A percentile compares a stretch with the other conserved stretches of the same genome.
phyloP scores from a whole-genome alignment of 2,797 vertebrate species.

The Rhabdomys pumilio region DNA sequence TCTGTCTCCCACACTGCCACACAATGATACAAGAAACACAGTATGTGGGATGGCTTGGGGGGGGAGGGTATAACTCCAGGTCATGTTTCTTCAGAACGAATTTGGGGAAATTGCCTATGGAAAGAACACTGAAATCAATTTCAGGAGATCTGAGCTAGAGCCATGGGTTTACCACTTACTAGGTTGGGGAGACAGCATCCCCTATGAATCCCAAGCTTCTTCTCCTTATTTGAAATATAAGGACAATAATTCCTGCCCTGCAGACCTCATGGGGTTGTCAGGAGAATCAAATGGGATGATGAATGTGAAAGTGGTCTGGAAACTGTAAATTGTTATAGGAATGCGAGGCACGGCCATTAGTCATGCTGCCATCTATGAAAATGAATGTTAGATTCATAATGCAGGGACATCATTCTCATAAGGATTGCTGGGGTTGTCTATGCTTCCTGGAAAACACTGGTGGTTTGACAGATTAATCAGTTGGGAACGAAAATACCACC shows the following conservation, averaged over 20 bases:
- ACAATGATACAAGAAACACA: neutral
- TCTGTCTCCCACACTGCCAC: neutral
- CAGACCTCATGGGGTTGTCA: conserved; percentile 71
- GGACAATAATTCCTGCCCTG: conserved; percentile 69
- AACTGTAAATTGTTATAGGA: conserved; percentile 83
- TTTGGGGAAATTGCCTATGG: conserved; percentile 44
- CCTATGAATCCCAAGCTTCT: conserved; percentile 47
- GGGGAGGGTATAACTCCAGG: neutral
- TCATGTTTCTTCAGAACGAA: conserved; percentile 15
- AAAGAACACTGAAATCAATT: conserved; percentile 51
- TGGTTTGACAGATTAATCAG: conserved; percentile 74
- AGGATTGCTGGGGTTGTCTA: conserved; percentile 44
- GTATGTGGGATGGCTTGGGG: conserved; percentile 14
- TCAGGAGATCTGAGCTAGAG: neutral
- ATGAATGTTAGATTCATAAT: conserved; percentile 79
- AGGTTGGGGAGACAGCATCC: neutral
- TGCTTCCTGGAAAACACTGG: conserved; percentile 67
- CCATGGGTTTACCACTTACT: conserved; percentile 26
- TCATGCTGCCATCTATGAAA: conserved; percentile 81
- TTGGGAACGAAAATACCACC: conserved; percentile 68
- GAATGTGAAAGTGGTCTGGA: conserved; percentile 71
- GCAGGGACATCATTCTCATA: conserved; percentile 70
- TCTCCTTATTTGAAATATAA: conserved; percentile 67
- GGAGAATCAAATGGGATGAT: conserved; percentile 80
- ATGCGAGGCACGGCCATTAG: conserved; percentile 67